Evolutionary conservation across 2,888 invertebrate genomes (phyloP).

Genomic region (Acrobasis repandana): DNA sequence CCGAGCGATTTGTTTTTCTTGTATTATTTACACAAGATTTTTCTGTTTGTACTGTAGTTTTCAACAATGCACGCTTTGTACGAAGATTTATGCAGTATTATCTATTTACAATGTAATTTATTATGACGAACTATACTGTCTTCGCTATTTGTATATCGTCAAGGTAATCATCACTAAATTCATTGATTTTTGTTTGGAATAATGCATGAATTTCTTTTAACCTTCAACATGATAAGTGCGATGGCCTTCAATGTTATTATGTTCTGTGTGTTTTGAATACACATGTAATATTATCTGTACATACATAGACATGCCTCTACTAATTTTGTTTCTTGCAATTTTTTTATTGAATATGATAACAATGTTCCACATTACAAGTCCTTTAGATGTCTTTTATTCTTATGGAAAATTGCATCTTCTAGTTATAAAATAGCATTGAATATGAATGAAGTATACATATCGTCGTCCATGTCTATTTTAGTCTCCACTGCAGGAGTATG

Average conservation of each 20-base stretch:
- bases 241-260: not conserved
- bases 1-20: not conserved
- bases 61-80: slow-evolving; percentile 2
- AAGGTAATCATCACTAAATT: not conserved
- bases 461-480: too few species aligned
- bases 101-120: not conserved
- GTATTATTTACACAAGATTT: not conserved
- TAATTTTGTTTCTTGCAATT: too few species aligned
- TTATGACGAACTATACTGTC: not conserved
- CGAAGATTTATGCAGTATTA: not conserved
- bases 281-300: not conserved
- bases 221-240: not conserved
- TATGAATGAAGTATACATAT: too few species aligned
- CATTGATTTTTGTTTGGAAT: not conserved
- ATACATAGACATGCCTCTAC: too few species aligned
- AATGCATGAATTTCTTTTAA: not conserved
- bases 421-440: too few species aligned
- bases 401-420: too few species aligned
- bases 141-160: not conserved
- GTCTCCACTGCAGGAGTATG: too few species aligned
- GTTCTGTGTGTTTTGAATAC: not conserved
- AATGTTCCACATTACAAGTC: too few species aligned
- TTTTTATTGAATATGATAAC: too few species aligned
- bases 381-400: too few species aligned
- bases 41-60: not conserved